These are phyloP conservation scores for Scaeva pyrastri DNA, from an alignment of 2,888 invertebrate species.

Conservation along the genomic window DNA sequence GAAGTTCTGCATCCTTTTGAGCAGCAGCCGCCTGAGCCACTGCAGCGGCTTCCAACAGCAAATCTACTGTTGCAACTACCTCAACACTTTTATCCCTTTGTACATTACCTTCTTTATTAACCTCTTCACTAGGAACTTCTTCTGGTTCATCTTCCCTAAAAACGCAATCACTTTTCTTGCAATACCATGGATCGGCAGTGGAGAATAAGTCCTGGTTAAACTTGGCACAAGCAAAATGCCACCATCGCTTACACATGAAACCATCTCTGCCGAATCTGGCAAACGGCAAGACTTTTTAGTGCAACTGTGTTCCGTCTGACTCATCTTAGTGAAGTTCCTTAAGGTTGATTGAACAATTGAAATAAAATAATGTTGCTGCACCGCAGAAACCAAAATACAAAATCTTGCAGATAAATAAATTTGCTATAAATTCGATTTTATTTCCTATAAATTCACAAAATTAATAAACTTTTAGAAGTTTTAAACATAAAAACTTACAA, in stretches of 20 bases:
- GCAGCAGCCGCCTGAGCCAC: constrained; percentile 9
- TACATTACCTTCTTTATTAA: not conserved
- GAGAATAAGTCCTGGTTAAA: not conserved
- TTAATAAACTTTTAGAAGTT: no score
- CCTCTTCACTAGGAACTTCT: not conserved
- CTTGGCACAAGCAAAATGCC: constrained; percentile 2
- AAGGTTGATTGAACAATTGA: not conserved
- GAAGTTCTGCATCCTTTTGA: no score
- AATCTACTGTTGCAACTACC: not conserved
- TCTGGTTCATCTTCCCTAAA: not conserved
- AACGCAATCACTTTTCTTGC: not conserved
- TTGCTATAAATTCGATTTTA: no score
- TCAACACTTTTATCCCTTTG: not conserved
- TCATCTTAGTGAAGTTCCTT: not conserved
- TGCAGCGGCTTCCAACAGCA: constrained; percentile 2
- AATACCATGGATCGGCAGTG: not conserved
- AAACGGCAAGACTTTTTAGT: no score
- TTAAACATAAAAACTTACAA: no score
- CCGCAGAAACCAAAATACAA: not conserved
- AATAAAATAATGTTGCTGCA: constrained; percentile 21
- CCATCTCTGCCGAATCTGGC: not conserved
- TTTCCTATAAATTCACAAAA: no score
- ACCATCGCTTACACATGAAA: constrained; percentile 2
- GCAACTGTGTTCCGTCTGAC: no score
- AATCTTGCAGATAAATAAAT: no score